Percentiles rank a stretch among this genome's conserved stretches.
Evolutionary conservation across 2,113 vertebrate genomes (phyloP).

Genomic region (Corythaeola cristata): DNA sequence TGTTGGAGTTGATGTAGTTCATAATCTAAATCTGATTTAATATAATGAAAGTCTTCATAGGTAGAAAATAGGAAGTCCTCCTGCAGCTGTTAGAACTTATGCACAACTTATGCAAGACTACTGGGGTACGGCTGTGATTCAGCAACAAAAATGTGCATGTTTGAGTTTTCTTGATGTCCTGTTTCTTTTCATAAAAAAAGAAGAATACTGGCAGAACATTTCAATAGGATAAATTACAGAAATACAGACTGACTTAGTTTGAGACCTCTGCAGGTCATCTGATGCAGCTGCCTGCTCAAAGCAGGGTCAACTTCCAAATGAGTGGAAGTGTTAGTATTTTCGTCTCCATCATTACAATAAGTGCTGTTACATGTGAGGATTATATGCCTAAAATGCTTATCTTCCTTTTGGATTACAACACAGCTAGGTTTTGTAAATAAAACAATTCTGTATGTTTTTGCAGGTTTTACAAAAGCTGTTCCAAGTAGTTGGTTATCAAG

Average conservation of each 20-base stretch:
- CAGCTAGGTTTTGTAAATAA: background rate
- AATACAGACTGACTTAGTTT: background rate
- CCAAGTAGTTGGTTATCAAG: background rate
- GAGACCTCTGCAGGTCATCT: background rate
- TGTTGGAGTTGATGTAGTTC: background rate
- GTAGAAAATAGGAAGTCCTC: background rate
- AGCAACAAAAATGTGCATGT: background rate
- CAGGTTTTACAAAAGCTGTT: background rate
- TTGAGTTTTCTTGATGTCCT: background rate
- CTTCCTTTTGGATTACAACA: background rate
- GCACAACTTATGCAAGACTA: background rate
- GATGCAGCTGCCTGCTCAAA: background rate
- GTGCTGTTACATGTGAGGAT: background rate
- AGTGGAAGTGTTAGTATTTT: background rate
- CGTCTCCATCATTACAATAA: too few species aligned
- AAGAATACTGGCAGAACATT: background rate
- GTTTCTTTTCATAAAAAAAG: background rate
- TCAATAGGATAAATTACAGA: background rate
- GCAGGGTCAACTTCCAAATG: background rate
- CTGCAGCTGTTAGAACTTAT: background rate
- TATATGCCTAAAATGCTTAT: background rate
- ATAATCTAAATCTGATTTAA: background rate
- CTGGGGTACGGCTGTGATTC: background rate
- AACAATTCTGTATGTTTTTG: background rate
- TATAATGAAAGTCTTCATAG: background rate